Evolutionary conservation across 1,140 invertebrate genomes (phyloP).

Genomic region (Zaprionus ornatus): DNA sequence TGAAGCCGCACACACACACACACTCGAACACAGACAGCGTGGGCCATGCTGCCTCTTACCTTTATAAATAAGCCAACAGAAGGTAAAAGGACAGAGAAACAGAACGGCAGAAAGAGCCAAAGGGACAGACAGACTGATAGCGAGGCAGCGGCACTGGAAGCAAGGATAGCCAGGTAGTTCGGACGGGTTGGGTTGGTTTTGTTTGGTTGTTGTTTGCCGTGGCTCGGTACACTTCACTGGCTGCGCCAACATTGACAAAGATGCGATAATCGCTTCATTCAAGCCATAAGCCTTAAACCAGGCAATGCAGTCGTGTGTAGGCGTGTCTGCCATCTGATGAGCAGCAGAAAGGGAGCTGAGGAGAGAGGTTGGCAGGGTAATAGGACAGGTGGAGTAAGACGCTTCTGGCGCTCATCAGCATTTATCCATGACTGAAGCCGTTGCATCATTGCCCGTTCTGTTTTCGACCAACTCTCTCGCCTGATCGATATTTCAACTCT

Average conservation of each 20-base stretch:
- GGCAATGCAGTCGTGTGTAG: constrained; percentile 36
- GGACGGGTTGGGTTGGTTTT: constrained; percentile 17
- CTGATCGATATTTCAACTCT: constrained; percentile 21
- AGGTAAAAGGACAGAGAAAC: neutral
- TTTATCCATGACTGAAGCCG: constrained; percentile 18
- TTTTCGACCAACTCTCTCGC: neutral
- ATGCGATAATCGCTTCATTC: constrained; percentile 54
- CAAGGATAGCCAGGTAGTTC: constrained; percentile 1
- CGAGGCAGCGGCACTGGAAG: neutral
- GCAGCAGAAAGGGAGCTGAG: neutral
- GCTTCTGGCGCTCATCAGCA: constrained; percentile 21
- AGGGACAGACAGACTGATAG: neutral
- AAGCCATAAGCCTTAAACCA: constrained; percentile 46
- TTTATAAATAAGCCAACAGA: constrained; percentile 27
- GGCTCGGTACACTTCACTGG: constrained; percentile 44
- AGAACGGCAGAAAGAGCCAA: too few relatives aligned
- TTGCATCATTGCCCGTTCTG: constrained; percentile 12
- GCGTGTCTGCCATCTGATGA: constrained; percentile 22
- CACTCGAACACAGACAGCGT: neutral
- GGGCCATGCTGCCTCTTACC: constrained; percentile 23
- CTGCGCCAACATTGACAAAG: constrained; percentile 54
- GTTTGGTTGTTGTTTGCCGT: constrained; percentile 44
- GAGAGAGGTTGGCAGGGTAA: neutral
- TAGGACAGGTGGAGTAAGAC: neutral
- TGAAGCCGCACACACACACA: constrained; percentile 22